Evolutionary conservation across 2,888 invertebrate genomes (phyloP), one percentile per base, ranked within the genome.

Genomic region (Cistogaster globosa): DNA sequence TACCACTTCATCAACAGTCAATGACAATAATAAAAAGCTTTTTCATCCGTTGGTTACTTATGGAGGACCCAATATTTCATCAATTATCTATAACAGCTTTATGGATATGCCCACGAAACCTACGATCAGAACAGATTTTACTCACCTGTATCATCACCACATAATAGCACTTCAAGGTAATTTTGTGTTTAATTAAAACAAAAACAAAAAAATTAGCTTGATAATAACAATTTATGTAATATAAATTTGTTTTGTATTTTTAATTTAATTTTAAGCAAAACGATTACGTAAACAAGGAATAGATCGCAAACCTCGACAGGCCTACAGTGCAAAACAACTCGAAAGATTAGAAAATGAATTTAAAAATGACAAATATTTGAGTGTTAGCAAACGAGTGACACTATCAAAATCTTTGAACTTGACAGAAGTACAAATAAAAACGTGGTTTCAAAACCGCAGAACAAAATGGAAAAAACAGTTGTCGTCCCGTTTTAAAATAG

Each of bases 281-380:
- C 94, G 98, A 88, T 96, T 96, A 0, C 94, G 98, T 38, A 97
- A 98, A 91, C 96, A 97, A 0, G 97, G 97, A 0, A 95, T 97
- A 16, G 98, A 99, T 91, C 89, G 93, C 12, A 89, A 92, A 75
- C 99, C 99, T 0, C 94, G 99, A 83, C 99, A 99, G 0, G 99
- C 99, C 0, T 99, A 99, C 93, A 99, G 99, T 0, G 99, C 99
- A 93, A 99, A 99, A 91, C 99, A 97, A 92, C 93, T 99, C 87
- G 98, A 99, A 12, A 97, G 98, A 0, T 93, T 99, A 91, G 99
- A 99, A 93, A 99, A 98, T 93, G 99, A 99, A 93, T 99, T 99
- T 94, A 99, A 99, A 93, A 98, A 98, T 1, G 98, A 98, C 45
- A 94, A 99, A 88, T 99, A 99, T 93, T 94, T 99, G 84, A 99